phyloP scores from a whole-genome alignment of 2,113 vertebrate species.

The Apodemus speciosus region DNA sequence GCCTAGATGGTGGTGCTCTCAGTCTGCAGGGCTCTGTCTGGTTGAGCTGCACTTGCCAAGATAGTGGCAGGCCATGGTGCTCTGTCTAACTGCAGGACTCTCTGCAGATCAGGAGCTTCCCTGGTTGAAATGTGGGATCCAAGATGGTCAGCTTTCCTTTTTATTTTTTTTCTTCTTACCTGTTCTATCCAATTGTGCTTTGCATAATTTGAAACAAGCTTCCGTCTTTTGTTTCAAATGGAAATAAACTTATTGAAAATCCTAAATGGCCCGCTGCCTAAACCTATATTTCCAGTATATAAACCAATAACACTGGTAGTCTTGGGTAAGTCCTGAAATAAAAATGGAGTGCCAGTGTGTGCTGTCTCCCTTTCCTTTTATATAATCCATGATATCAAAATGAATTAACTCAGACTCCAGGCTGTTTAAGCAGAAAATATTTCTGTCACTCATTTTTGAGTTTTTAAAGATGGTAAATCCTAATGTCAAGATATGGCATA shows the following conservation, averaged over 20 bases:
- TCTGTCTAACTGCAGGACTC: too few species aligned
- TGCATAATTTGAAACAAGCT: background rate
- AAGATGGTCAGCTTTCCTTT: too few species aligned
- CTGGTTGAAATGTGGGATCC: too few species aligned
- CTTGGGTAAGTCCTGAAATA: background rate
- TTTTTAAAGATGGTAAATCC: background rate
- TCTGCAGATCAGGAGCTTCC: too few species aligned
- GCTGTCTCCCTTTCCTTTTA: background rate
- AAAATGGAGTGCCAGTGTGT: background rate
- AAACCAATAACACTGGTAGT: background rate
- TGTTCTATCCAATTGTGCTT: background rate
- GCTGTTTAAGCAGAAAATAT: background rate
- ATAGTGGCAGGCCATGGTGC: too few species aligned
- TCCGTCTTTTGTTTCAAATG: background rate
- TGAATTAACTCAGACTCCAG: background rate
- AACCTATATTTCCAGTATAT: constrained; percentile 5
- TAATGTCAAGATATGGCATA: background rate
- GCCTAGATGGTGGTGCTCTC: too few species aligned
- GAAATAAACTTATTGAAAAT: background rate
- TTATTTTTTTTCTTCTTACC: background rate
- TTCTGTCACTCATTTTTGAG: background rate
- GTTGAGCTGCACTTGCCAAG: too few species aligned
- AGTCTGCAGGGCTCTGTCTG: too few species aligned
- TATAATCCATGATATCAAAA: background rate
- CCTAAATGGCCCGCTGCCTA: background rate